Percentiles rank a stretch among this genome's conserved stretches.
phyloP scores from a whole-genome alignment of 1,140 invertebrate species.

The Ooceraea biroi region DNA sequence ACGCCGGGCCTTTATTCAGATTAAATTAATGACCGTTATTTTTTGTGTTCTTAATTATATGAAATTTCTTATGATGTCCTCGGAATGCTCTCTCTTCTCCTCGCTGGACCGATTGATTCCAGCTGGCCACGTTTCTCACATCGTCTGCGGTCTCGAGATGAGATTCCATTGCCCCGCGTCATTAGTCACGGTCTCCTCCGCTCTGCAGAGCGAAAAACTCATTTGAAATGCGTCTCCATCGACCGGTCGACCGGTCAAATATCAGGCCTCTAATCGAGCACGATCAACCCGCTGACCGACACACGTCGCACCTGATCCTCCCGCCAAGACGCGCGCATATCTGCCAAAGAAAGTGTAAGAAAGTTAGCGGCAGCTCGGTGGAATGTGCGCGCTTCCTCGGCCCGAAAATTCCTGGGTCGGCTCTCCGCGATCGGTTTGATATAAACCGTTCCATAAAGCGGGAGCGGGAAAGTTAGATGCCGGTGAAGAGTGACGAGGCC shows the following conservation, averaged over 20 bases:
- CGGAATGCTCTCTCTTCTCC: conserved; percentile 26
- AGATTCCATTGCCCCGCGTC: conserved; percentile 61
- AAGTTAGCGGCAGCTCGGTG: conserved; percentile 50
- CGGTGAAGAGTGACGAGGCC: background rate
- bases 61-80: conserved; percentile 23
- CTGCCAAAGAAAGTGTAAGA: conserved; percentile 67
- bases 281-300: background rate
- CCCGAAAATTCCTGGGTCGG: conserved; percentile 26
- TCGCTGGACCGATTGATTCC: background rate
- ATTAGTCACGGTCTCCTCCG: conserved; percentile 52
- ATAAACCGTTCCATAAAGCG: conserved; percentile 14
- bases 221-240: conserved; percentile 34
- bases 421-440: background rate
- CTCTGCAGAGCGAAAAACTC: background rate
- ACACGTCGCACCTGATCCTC: background rate
- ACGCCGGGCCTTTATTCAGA: no score
- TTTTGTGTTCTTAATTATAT: conserved; percentile 59
- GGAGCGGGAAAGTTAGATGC: conserved; percentile 29
- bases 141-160: conserved; percentile 43
- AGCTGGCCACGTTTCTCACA: conserved; percentile 19
- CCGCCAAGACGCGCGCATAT: background rate
- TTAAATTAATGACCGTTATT: conserved; percentile 52
- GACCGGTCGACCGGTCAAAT: conserved; percentile 31
- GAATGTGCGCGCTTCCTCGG: conserved; percentile 4
- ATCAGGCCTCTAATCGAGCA: conserved; percentile 25